A percentile compares a stretch with the other conserved stretches of the same genome.
These are phyloP conservation scores for Ancistrus triradiatus DNA, from an alignment of 2,113 vertebrate genomes.

Conservation along the genomic window DNA sequence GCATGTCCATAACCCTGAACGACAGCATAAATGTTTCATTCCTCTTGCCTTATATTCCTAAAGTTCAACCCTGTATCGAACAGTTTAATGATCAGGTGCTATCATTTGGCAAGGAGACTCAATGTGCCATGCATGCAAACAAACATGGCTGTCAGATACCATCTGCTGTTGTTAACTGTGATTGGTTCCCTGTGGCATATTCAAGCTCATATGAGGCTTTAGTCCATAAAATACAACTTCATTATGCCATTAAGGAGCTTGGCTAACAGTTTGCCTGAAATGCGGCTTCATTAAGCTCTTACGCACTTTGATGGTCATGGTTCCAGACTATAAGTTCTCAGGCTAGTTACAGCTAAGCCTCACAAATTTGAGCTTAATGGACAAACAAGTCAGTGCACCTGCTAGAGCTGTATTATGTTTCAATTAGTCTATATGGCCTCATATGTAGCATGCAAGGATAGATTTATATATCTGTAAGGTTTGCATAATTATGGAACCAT, in stretches of 20 bases:
- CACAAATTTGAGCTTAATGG: no score
- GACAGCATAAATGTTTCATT: no score
- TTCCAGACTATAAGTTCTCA: not conserved
- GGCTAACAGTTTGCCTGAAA: constrained; percentile 9
- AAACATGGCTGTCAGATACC: constrained; percentile 13
- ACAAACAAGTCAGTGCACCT: no score
- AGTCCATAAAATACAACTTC: not conserved
- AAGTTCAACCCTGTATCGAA: constrained; percentile 8
- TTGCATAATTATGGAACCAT: constrained; percentile 10
- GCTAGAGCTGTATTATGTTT: no score
- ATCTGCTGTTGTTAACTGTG: constrained; percentile 23
- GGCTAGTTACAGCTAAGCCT: no score
- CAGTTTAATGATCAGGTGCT: constrained; percentile 6
- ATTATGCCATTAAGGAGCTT: constrained; percentile 7
- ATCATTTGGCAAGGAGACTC: not conserved
- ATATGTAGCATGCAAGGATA: not conserved
- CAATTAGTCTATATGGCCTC: constrained; percentile 2
- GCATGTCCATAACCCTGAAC: no score
- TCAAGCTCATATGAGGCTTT: constrained; percentile 11
- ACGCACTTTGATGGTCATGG: not conserved
- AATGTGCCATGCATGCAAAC: not conserved
- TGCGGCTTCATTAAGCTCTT: constrained; percentile 1
- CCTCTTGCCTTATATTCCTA: no score
- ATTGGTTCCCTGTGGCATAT: constrained; percentile 3
- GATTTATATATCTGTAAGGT: not conserved